Base-by-base conservation (phyloP, 1,140 invertebrate species). In the Drosophila elegans region DNA sequence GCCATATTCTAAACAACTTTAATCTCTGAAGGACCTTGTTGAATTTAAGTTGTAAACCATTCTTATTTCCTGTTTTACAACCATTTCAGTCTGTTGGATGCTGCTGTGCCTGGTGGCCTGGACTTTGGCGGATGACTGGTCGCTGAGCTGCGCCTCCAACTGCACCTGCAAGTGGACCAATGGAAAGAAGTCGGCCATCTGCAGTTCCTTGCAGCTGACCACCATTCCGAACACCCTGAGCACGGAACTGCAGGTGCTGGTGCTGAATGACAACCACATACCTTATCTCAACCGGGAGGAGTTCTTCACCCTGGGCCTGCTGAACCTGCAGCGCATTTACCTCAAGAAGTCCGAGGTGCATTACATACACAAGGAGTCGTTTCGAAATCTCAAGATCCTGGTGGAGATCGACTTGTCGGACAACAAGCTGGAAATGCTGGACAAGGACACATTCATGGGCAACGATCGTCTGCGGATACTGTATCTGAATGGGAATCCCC, bases 121-220 rank as follows among this genome's bases (percentile, higher is more conserved):
- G 60, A 92, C 93, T 12, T 94, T 93, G 51, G 94, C 93, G 61
- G 94, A 95, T 55, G 96, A 97, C 91, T 97, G 96, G 96, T 96
- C 96, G 11, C 96, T 96, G 81, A 92, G 88, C 63, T 97, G 97
- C 69, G 85, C 91, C 91, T 96, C 96, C 44, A 95, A 96, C 57
- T 98, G 97, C 91, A 94, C 95, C 69, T 98, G 97, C 94, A 97
- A 97, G 93, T 98, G 97, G 97, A 96, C 96, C 12, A 96, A 95
- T 12, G 97, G 97, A 29, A 97, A 97, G 92, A 97, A 97, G 84
- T 97, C 96, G 2, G 97, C 97, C 32, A 93, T 96, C 29, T 98
- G 97, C 93, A 95, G 95, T 57, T 95, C 96, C 61, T 95, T 96
- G 27, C 95, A 96, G 54, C 94, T 97, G 55, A 95, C 96, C 74